phyloP scores from a whole-genome alignment of 1,140 invertebrate genomes.

The Teleopsis dalmanni region DNA sequence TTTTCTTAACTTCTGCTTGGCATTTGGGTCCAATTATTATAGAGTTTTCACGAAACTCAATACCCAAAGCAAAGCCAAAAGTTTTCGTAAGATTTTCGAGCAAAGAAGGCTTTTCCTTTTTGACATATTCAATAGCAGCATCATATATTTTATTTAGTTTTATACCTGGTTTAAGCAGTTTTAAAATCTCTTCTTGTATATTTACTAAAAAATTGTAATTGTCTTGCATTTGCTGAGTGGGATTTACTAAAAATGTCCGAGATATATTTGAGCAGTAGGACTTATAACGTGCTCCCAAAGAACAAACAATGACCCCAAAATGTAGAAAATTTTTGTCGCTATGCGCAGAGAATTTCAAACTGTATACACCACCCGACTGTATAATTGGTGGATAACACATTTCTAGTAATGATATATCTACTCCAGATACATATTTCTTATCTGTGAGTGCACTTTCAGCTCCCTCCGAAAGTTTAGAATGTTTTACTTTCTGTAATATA shows the following conservation, averaged over 20 bases:
- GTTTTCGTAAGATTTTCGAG: constrained; percentile 90
- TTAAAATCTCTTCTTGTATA: constrained; percentile 87
- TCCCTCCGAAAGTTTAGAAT: constrained; percentile 89
- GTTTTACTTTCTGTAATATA: constrained; percentile 78
- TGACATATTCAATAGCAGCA: constrained; percentile 70
- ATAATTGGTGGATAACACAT: constrained; percentile 98
- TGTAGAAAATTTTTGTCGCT: constrained; percentile 92
- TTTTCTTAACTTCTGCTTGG: constrained; percentile 71
- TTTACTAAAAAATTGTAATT: constrained; percentile 91
- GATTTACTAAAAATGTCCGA: constrained; percentile 94
- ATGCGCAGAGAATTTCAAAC: constrained; percentile 89
- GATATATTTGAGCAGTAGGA: constrained; percentile 98
- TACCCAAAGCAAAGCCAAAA: constrained; percentile 94
- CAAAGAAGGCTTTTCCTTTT: constrained; percentile 79
- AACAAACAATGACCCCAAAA: constrained; percentile 94
- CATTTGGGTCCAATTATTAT: constrained; percentile 89
- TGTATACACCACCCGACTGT: constrained; percentile 96
- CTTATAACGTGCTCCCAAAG: constrained; percentile 90
- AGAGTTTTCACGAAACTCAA: constrained; percentile 95
- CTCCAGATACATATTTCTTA: constrained; percentile 88
- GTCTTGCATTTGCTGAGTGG: constrained; percentile 69
- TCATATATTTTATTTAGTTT: constrained; percentile 89
- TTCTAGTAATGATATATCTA: constrained; percentile 82
- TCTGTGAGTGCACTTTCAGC: constrained; percentile 84
- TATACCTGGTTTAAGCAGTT: constrained; percentile 71